Evolutionary conservation across 1,140 invertebrate genomes (phyloP).

Genomic region (Diploscapter pachys): DNA sequence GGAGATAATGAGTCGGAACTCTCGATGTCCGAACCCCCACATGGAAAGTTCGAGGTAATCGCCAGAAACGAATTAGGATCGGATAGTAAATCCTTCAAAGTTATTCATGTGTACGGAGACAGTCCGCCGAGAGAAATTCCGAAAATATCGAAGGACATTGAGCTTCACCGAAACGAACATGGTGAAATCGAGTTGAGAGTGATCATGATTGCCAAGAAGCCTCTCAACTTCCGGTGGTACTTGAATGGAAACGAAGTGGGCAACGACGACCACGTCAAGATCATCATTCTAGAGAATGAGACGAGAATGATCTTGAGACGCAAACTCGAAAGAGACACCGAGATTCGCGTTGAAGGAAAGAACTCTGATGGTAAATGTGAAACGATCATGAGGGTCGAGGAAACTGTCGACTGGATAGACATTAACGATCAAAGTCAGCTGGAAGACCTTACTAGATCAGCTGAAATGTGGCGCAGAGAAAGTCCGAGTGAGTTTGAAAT

Average conservation of each 20-base stretch:
- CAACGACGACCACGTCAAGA: slow-evolving; percentile 15
- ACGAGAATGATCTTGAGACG: slow-evolving; percentile 24
- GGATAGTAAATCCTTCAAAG: slow-evolving; percentile 38
- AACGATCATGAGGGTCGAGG: slow-evolving; percentile 20
- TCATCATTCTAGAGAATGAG: slow-evolving; percentile 17
- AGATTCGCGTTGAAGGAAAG: not conserved
- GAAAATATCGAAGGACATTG: too few relatives aligned
- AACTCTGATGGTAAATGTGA: slow-evolving; percentile 25
- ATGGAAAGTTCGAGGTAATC: slow-evolving; percentile 47
- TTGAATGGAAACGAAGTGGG: slow-evolving; percentile 32
- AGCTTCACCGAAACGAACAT: too few relatives aligned
- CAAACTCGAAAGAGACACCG: not conserved
- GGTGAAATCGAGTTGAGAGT: too few relatives aligned
- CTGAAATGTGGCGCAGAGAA: too few relatives aligned
- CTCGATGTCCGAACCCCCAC: slow-evolving; percentile 36
- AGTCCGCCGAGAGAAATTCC: not conserved
- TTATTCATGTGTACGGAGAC: slow-evolving; percentile 44
- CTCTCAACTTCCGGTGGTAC: slow-evolving; percentile 45
- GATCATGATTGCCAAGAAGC: not conserved
- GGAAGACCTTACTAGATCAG: too few relatives aligned
- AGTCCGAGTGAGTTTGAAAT: too few relatives aligned
- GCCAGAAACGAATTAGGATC: slow-evolving; percentile 48
- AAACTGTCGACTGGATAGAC: too few relatives aligned
- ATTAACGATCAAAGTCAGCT: too few relatives aligned
- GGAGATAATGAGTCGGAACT: slow-evolving; percentile 40